A percentile compares a stretch with the other conserved stretches of the same genome.
Conservation (phyloP, 64 coral and sea anemone species). For the Montipora foliosa region DNA sequence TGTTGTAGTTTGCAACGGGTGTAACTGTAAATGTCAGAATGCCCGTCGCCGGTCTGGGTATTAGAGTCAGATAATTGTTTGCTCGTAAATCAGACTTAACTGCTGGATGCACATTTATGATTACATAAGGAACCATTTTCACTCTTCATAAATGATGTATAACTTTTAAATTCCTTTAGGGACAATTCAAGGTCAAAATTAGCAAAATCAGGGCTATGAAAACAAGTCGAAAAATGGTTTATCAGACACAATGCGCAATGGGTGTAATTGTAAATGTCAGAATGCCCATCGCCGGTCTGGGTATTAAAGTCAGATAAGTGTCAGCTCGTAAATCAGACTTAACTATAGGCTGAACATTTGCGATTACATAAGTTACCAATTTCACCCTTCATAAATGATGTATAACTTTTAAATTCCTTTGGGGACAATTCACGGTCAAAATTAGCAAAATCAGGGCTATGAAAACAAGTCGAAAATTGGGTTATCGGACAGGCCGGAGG, state of each 20-base stretch:
- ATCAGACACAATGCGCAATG: too few species aligned
- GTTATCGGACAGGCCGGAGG: too few species aligned
- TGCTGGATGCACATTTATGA: slow-evolving; percentile 29
- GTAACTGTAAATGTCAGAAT: too few species aligned
- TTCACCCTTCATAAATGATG: slow-evolving; percentile 9
- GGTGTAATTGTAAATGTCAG: too few species aligned
- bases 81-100: slow-evolving; percentile 24
- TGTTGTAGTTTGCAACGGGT: neutral
- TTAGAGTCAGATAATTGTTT: neutral
- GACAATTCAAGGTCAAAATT: neutral
- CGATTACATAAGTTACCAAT: neutral
- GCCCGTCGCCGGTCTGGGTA: too few species aligned
- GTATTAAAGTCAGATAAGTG: neutral
- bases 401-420: neutral
- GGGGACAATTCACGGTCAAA: neutral
- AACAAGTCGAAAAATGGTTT: neutral
- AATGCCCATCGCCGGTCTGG: too few species aligned
- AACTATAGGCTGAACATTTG: slow-evolving; percentile 22
- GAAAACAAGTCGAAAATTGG: neutral
- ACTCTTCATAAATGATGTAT: neutral
- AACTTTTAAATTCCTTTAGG: slow-evolving; percentile 1
- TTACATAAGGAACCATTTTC: neutral
- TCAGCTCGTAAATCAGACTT: slow-evolving; percentile 41
- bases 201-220: neutral
- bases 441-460: neutral